Conservation (phyloP, 2,113 vertebrate genomes). For the Echinops telfairi region DNA sequence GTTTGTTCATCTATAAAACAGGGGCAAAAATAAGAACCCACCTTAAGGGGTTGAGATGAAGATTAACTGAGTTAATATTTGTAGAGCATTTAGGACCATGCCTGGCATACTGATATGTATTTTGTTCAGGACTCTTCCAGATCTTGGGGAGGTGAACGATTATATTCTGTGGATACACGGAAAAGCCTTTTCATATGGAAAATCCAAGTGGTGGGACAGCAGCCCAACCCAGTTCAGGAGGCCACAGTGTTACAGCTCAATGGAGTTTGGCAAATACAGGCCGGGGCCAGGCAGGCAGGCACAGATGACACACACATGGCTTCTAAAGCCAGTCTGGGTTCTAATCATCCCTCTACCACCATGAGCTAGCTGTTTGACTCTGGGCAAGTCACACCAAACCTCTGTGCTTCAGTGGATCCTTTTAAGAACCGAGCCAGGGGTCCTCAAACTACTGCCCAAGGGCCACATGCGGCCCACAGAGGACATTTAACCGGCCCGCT, state of each 20-base stretch:
- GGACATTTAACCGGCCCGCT: too few species aligned
- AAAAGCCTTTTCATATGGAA: neutral
- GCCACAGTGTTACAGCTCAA: neutral
- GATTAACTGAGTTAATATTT: neutral
- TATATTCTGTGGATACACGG: neutral
- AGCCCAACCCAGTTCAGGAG: neutral
- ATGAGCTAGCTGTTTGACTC: neutral
- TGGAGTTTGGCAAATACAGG: neutral
- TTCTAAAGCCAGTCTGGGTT: neutral
- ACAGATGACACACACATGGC: neutral
- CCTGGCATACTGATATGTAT: neutral
- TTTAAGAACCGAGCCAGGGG: neutral
- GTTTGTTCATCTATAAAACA: neutral
- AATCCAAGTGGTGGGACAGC: neutral
- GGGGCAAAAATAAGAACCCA: neutral
- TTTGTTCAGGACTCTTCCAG: constrained; percentile 23
- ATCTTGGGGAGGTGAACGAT: neutral
- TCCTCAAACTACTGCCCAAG: too few species aligned
- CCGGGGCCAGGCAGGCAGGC: neutral
- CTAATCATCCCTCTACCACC: neutral
- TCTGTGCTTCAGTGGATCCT: neutral
- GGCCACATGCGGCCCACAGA: too few species aligned
- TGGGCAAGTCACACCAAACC: neutral
- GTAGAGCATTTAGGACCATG: constrained; percentile 15
- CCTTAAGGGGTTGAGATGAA: neutral